Evolutionary conservation across 2,888 invertebrate genomes (phyloP).

Genomic region (Camponotus fellah): DNA sequence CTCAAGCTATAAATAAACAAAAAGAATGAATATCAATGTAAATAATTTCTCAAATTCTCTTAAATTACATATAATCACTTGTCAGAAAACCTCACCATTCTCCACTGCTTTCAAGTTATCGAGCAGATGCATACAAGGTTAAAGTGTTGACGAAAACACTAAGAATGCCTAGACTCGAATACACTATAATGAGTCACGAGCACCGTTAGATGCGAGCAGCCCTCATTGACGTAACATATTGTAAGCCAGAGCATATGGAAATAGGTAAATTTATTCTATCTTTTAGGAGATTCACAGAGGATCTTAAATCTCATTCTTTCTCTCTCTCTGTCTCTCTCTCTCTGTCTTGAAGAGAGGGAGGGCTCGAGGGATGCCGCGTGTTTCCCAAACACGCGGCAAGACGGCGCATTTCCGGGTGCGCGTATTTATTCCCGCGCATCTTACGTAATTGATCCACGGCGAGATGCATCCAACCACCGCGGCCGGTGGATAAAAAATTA

Average conservation of each 20-base stretch:
- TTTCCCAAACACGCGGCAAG: not conserved
- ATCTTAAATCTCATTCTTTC: not conserved
- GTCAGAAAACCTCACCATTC: not conserved
- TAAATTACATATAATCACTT: not conserved
- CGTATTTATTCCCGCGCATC: constrained; percentile 42
- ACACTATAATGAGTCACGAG: not conserved
- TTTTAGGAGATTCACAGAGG: not conserved
- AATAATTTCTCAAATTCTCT: not conserved
- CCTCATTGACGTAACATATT: constrained; percentile 7
- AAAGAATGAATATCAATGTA: not conserved
- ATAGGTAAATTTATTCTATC: constrained; percentile 3
- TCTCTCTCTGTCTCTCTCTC: too few species aligned
- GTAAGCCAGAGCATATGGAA: constrained; percentile 34
- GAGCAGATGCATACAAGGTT: not conserved
- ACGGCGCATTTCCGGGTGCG: constrained; percentile 25
- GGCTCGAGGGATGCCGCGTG: not conserved
- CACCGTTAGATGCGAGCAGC: constrained; percentile 36
- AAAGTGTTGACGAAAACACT: not conserved
- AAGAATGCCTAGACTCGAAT: not conserved
- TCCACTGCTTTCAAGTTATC: not conserved
- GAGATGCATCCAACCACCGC: constrained; percentile 46
- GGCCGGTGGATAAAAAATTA: constrained; percentile 73
- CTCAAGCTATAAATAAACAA: not conserved
- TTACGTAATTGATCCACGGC: constrained; percentile 71
- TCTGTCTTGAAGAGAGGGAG: too few species aligned